Evolutionary conservation across 2,888 invertebrate species (phyloP).

Genomic region (Agrochola lychnidis): DNA sequence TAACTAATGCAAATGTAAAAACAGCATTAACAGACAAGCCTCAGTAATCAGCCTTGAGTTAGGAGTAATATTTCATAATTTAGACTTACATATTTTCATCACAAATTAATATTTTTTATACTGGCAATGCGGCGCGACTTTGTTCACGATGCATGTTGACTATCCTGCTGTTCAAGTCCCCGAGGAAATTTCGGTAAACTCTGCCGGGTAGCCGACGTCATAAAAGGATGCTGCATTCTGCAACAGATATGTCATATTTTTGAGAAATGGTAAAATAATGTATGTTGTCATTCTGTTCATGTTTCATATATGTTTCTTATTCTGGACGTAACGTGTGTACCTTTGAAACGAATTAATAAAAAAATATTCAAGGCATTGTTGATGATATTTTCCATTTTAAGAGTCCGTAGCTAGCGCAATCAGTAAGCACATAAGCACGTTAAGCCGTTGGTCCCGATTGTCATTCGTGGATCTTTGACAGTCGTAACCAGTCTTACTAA

Average conservation of each 20-base stretch:
- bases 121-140: slow-evolving; percentile 18
- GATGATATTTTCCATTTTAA: too few species aligned
- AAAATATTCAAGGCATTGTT: too few species aligned
- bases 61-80: not conserved
- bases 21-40: too few species aligned
- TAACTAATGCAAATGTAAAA: too few species aligned
- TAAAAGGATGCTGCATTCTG: slow-evolving; percentile 38
- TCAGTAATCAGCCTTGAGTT: too few species aligned
- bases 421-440: too few species aligned
- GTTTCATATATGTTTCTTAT: not conserved
- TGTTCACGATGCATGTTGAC: slow-evolving; percentile 29
- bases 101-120: slow-evolving; percentile 36
- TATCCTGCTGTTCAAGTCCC: slow-evolving; percentile 33
- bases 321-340: too few species aligned
- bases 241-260: slow-evolving; percentile 42
- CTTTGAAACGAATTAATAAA: too few species aligned
- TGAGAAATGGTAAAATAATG: slow-evolving; percentile 23
- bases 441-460: too few species aligned
- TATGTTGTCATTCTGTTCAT: slow-evolving; percentile 7
- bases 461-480: too few species aligned
- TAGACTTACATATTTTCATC: slow-evolving; percentile 8
- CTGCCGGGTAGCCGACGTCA: slow-evolving; percentile 24
- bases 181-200: slow-evolving; percentile 52
- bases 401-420: too few species aligned
- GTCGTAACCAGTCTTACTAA: too few species aligned